Evolutionary conservation across 1,140 invertebrate genomes (phyloP), one percentile per base, ranked within the genome.

Genomic region (Dufourea novaeangliae): DNA sequence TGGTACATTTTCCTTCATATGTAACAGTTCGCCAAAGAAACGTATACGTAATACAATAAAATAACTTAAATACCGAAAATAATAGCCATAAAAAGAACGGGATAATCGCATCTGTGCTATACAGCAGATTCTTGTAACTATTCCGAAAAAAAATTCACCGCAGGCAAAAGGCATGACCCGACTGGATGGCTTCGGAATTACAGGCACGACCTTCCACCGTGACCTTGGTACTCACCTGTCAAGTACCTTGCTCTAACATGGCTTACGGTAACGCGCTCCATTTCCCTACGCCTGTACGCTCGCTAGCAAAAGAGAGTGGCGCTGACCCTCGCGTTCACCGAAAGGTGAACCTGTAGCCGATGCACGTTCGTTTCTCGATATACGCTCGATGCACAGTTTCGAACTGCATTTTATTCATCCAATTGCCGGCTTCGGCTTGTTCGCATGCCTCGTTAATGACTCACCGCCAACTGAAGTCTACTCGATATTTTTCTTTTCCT

Each of bases 171-270:
- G 7, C 34, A 5, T 7, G 52, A 29, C 22, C 29, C 39, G 2
- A 0, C 12, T 20, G 3, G 62, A 56, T 59, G 54, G 64, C 69
- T 81, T 71, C 22, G 27, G 72, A 57, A 69, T 12, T 44, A 32
- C 25, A 54, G 37, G 76, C 52, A 54, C 68, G 78, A 84, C 83
- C 83, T 84, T 85, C 78, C 32, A 46, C 32, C 41, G 39, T 70
- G 79, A 85, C 83, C 82, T 85, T 84, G 83, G 59, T 78, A 71
- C 63, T 85, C 83, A 85, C 82, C 82, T 85, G 82, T 83, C 81
- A 80, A 84, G 81, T 76, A 78, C 72, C 71, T 83, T 80, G 81
- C 67, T 66, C 56, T 32, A 72, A 83, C 81, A 52, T 75, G 63
- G 77, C 71, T 80, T 80, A 80, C 81, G 72, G 83, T 83, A 84